Evolutionary conservation across 2,888 invertebrate genomes (phyloP).

Genomic region (Reticulitermes lucifugus): DNA sequence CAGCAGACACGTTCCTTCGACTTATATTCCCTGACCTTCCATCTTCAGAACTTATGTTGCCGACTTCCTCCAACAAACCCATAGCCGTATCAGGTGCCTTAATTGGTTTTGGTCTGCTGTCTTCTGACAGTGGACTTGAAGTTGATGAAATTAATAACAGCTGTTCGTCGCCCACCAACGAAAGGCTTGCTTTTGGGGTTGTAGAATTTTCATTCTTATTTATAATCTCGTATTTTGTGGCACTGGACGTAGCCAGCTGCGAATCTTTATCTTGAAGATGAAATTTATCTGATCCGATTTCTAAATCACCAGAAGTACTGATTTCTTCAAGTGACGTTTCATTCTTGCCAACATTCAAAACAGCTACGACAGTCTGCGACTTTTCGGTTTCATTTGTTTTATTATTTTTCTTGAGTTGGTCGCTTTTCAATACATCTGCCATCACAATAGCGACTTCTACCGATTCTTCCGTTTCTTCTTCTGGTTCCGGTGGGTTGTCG

Average conservation of each 20-base stretch:
- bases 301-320: background rate
- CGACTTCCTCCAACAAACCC: background rate
- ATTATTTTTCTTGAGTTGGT: background rate
- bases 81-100: background rate
- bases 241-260: background rate
- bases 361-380: conserved; percentile 13
- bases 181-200: background rate
- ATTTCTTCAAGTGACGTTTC: background rate
- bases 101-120: background rate
- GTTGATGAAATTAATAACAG: background rate
- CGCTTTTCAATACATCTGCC: conserved; percentile 35
- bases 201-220: background rate
- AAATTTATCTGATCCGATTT: background rate
- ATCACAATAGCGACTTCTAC: conserved; percentile 44
- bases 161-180: background rate
- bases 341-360: conserved; percentile 29
- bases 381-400: background rate
- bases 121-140: background rate
- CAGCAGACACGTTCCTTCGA: conserved; percentile 11
- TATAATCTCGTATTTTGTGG: background rate
- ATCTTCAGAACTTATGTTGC: background rate
- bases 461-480: background rate
- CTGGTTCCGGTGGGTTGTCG: background rate
- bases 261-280: background rate
- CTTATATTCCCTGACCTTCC: conserved; percentile 1